Evolutionary conservation across 1,140 invertebrate species (phyloP), one percentile per base, ranked within the genome.

Genomic region (Aphaenogaster floridana): DNA sequence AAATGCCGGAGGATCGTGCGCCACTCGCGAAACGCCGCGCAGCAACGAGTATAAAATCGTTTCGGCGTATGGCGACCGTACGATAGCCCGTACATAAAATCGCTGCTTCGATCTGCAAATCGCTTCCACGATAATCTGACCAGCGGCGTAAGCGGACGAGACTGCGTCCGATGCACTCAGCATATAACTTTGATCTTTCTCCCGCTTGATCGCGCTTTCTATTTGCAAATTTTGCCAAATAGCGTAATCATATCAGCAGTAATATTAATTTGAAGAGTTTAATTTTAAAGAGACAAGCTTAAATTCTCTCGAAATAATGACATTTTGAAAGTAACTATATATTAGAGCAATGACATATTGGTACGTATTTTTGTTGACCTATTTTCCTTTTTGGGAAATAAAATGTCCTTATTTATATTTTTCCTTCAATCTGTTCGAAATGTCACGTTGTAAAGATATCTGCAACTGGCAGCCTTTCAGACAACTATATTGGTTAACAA

Each of bases 401-500:
- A 11, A 45, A 71, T 11, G 3, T 11, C 5, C 6, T 1, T 2
- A 13, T 52, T 69, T 34, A 5, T 7, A 21, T 48, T n/a, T 48
- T 48, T 4, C 9, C 15, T n/a, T 28, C 15, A 11, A 21, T 13
- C 15, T 8, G 6, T 7, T 34, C 4, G 78, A 48, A 71, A 61
- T 21, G 15, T 66, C 45, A 68, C 50, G 11, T n/a, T 57, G 39
- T n/a, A 45, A 74, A 61, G 69, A 72, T 63, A 72, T 61, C n/a
- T 76, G 45, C 9, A 39, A 28, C 54, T 50, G 69, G n/a, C 45
- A 50, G 42, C 45, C 28, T 76, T 84, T 61, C 80, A 63, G 57
- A 9, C 61, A 66, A 21, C 17, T 61, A 45, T 63, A 84, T 84
- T 39, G 80, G 45, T 69, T 17, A 84, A 84, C 69, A 84, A 84